These are phyloP conservation scores for Labeo catla DNA, from an alignment of 2,113 vertebrate genomes.

Conservation along the genomic window DNA sequence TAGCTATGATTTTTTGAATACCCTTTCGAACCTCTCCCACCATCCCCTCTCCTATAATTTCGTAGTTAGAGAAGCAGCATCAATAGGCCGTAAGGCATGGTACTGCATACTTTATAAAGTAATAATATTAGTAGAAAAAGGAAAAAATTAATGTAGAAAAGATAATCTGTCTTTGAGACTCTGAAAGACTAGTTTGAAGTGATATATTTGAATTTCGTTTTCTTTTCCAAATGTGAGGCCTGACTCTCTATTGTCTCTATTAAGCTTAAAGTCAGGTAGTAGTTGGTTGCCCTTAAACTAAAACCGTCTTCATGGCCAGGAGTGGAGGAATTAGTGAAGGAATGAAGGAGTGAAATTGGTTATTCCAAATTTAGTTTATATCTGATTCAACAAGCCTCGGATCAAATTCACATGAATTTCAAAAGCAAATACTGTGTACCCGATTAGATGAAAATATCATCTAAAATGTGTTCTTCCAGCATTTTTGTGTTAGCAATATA, in stretches of 20 bases:
- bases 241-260: slow-evolving; percentile 64
- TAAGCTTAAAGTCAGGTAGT: slow-evolving; percentile 43
- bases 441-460: slow-evolving; percentile 1
- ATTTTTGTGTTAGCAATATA: neutral
- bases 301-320: slow-evolving; percentile 47
- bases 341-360: slow-evolving; percentile 58
- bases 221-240: slow-evolving; percentile 69
- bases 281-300: slow-evolving; percentile 57
- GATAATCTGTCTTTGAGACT: slow-evolving; percentile 72
- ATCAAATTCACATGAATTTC: too few relatives aligned
- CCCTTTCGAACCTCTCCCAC: slow-evolving; percentile 63
- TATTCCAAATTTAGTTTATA: neutral
- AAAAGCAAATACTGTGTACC: neutral
- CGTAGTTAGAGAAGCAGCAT: slow-evolving; percentile 72
- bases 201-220: slow-evolving; percentile 64
- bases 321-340: slow-evolving; percentile 64
- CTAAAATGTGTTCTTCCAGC: neutral
- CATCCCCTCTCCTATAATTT: slow-evolving; percentile 60
- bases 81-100: slow-evolving; percentile 74
- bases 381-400: neutral
- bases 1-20: slow-evolving; percentile 67
- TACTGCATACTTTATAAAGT: slow-evolving; percentile 76
- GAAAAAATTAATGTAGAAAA: slow-evolving; percentile 66
- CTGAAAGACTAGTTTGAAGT: slow-evolving; percentile 79
- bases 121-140: slow-evolving; percentile 68